These are phyloP conservation scores for Amazona ochrocephala DNA, from an alignment of 2,797 vertebrate genomes.

Conservation along the genomic window DNA sequence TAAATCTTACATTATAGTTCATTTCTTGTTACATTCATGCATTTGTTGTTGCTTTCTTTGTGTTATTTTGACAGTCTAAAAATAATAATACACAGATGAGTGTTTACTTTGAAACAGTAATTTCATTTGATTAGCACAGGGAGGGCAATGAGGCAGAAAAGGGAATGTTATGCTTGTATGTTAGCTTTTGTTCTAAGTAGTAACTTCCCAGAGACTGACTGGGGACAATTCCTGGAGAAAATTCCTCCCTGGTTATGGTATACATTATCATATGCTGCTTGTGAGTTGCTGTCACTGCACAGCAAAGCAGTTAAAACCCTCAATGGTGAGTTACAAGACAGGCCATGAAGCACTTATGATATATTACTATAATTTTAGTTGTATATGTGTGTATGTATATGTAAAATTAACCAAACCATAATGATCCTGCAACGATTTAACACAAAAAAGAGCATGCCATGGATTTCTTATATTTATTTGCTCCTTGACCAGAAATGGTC, in stretches of 20 bases:
- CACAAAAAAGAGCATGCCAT: not conserved
- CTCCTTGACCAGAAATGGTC: not conserved
- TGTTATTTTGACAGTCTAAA: not conserved
- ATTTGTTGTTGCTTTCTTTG: not conserved
- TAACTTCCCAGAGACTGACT: slow-evolving; percentile 5
- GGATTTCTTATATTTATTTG: not conserved
- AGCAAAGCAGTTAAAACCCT: not conserved
- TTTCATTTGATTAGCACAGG: not conserved
- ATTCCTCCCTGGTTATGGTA: not conserved
- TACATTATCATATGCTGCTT: not conserved
- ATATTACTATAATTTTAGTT: not conserved
- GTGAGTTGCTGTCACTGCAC: not conserved
- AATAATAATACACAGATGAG: not conserved
- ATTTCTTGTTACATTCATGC: not conserved
- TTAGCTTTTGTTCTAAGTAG: not conserved
- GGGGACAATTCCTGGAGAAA: not conserved
- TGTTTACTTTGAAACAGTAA: not conserved
- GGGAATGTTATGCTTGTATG: not conserved
- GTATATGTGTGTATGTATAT: not conserved
- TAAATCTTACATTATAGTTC: not conserved
- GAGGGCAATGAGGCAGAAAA: not conserved
- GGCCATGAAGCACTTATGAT: not conserved
- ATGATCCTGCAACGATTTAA: not conserved
- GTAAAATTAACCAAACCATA: not conserved
- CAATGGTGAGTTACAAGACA: not conserved